Evolutionary conservation across 2,113 vertebrate genomes (phyloP).

Genomic region (Micromys minutus): DNA sequence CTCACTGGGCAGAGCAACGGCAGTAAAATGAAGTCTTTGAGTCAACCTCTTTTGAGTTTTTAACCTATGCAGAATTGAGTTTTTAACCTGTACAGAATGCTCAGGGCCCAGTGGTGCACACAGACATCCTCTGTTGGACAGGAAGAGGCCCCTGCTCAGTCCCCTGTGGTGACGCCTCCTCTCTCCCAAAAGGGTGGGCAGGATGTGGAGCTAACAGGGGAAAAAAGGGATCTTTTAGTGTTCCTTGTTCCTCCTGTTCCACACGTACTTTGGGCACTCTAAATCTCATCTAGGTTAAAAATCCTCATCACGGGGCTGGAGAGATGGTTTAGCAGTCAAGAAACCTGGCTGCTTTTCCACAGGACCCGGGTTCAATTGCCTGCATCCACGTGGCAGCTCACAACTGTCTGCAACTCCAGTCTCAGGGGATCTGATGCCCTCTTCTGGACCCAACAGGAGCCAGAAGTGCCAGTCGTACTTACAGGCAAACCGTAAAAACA

Average conservation of each 20-base stretch:
- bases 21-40: background rate
- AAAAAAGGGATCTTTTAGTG: background rate
- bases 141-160: background rate
- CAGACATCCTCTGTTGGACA: rapidly evolving
- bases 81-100: background rate
- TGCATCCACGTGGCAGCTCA: background rate
- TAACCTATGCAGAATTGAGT: too few species aligned
- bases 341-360: background rate
- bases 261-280: background rate
- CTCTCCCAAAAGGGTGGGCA: background rate
- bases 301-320: background rate
- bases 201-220: background rate
- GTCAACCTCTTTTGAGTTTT: background rate
- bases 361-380: background rate
- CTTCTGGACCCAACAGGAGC: background rate
- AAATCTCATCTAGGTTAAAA: background rate
- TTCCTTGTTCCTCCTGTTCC: background rate
- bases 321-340: background rate
- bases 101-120: background rate
- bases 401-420: background rate
- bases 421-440: background rate
- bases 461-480: background rate
- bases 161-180: too few species aligned
- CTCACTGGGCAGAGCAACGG: background rate
- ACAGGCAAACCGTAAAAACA: background rate